Evolutionary conservation across 37 sponge, comb jelly and placozoan species (phyloP), one percentile per base, ranked within the genome.

Genomic region (Crambe crambe): DNA sequence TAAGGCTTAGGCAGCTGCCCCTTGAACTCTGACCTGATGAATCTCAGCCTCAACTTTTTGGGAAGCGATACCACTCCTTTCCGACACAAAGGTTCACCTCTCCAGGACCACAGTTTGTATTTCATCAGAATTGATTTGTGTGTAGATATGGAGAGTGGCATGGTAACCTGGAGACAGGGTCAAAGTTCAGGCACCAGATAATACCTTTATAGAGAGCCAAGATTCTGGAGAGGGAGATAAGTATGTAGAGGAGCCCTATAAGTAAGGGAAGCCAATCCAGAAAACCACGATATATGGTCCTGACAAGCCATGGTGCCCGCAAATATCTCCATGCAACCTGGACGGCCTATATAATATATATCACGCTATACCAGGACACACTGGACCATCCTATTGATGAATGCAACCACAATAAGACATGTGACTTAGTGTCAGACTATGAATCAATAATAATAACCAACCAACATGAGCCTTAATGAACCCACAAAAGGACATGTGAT

Each of bases 41-140:
- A 96, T 38, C 87, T 67, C n/a, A 97, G 75, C 3, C 82, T 70
- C 89, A 86, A 91, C 70, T 84, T 91, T 43, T 25, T 36, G 17
- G 97, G 60, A 89, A 96, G 6, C 99, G 75, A 60, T 98, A 81
- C 99, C 99, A 98, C 76, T 98, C 99, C 72, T 96, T 98, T 2
- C 99, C 99, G 26, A 98, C 91, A 73, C 99, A 98, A 9, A 98
- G 32, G 69, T 92, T 92, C 47, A 92, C 78, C 20, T 89, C 89
- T 40, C 68, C 32, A 6, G 18, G 8, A 77, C 58, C 18, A 40
- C 56, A 12, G 70, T 41, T 0, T 36, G 51, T 23, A 71, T 54
- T 8, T 42, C 34, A 36, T 64, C 40, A 25, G 76, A 75, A 36
- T 75, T 81, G 41, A 98, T 59, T 23, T 80, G 32, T 3, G 59